Evolutionary conservation across 1,140 invertebrate species (phyloP).

Genomic region (Tetragonula clypearis): DNA sequence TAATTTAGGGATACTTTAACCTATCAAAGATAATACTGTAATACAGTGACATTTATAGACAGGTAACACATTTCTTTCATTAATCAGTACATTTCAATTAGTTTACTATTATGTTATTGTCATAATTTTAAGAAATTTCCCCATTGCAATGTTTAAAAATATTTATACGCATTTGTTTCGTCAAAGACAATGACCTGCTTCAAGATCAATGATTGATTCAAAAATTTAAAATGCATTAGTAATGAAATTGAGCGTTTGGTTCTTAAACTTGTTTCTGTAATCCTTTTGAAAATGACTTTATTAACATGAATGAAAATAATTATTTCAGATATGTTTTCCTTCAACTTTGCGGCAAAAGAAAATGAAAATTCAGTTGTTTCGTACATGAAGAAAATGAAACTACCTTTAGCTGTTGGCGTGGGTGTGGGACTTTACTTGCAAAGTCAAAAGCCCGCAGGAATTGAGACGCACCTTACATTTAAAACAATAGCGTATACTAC

Average conservation of each 20-base stretch:
- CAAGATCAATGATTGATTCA: neutral
- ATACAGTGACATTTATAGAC: neutral
- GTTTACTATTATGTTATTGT: neutral
- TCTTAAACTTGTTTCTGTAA: neutral
- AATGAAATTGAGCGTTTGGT: neutral
- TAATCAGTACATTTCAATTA: neutral
- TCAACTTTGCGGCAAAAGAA: slow-evolving; percentile 59
- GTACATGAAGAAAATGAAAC: slow-evolving; percentile 82
- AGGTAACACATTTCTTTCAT: neutral
- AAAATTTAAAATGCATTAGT: neutral
- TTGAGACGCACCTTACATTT: slow-evolving; percentile 72
- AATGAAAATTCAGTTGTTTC: slow-evolving; percentile 86
- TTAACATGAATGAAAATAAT: neutral
- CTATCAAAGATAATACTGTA: too few relatives aligned
- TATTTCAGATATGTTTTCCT: neutral
- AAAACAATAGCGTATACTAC: slow-evolving; percentile 68
- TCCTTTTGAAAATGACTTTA: neutral
- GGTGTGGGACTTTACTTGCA: fast-evolving
- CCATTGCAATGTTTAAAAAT: neutral
- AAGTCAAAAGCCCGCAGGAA: fast-evolving
- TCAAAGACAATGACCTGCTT: neutral
- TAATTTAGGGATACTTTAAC: neutral
- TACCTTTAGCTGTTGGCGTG: fast-evolving
- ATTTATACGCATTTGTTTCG: neutral
- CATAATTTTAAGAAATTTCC: neutral